These are phyloP conservation scores for Hiodon alosoides DNA, from an alignment of 2,113 vertebrate genomes.

Conservation along the genomic window DNA sequence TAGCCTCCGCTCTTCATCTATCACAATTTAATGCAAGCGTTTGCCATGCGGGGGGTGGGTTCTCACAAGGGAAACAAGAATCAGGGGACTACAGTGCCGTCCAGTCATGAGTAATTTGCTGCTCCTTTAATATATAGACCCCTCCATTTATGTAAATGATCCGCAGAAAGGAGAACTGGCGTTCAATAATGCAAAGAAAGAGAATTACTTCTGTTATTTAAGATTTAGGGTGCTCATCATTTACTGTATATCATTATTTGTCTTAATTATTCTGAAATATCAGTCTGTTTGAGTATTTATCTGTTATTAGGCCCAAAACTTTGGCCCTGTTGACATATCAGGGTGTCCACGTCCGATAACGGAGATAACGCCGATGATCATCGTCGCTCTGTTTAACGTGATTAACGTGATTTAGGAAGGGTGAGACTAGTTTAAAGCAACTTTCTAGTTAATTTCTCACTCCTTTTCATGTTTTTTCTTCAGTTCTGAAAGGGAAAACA, in stretches of 20 bases:
- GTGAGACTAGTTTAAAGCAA: too few relatives aligned
- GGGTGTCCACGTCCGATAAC: too few relatives aligned
- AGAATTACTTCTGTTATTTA: neutral
- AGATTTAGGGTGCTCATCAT: too few relatives aligned
- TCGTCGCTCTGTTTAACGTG: too few relatives aligned
- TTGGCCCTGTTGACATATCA: too few relatives aligned
- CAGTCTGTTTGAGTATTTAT: too few relatives aligned
- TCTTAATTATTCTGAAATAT: too few relatives aligned
- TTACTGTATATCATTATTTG: too few relatives aligned
- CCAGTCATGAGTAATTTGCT: slow-evolving; percentile 90
- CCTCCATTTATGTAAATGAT: slow-evolving; percentile 76
- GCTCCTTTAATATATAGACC: slow-evolving; percentile 83
- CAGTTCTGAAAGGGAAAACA: slow-evolving; percentile 4
- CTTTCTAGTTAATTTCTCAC: neutral
- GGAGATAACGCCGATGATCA: too few relatives aligned
- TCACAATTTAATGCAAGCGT: slow-evolving; percentile 99
- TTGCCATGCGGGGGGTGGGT: slow-evolving; percentile 91
- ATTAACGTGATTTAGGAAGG: too few relatives aligned
- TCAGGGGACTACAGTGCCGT: slow-evolving; percentile 68
- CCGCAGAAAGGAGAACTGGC: slow-evolving; percentile 66
- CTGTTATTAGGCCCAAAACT: too few relatives aligned
- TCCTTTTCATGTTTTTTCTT: neutral
- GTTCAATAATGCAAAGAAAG: slow-evolving; percentile 71
- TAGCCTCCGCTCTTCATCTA: slow-evolving; percentile 99
- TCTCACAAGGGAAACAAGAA: slow-evolving; percentile 68